Evolutionary conservation across 2,888 invertebrate species (phyloP), one percentile per base, ranked within the genome.

Genomic region (Pomacea canaliculata): DNA sequence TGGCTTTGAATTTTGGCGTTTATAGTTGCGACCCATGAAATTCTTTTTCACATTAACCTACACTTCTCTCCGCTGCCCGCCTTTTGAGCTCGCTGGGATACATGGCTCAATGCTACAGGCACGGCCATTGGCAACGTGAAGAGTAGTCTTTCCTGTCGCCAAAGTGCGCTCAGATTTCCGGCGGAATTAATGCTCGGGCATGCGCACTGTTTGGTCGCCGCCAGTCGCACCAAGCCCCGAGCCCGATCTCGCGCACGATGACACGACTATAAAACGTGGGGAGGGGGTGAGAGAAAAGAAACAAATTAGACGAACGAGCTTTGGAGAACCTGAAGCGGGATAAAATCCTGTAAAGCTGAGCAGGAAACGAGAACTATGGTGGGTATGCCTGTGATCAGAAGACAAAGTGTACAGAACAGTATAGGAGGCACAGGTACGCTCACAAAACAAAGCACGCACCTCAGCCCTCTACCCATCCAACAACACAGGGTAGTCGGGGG

Each of bases 121-220:
- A 23, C n/a, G 27, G 5, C n/a, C 63, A 27, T 12, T 12, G 63
- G 63, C 27, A 63, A n/a, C 2, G n/a, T 63, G 27, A n/a, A 19
- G 27, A 27, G 63, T n/a, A 63, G 23, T 12, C 27, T 63, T 19
- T 27, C n/a, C n/a, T 10, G 63, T 27, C 27, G 63, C n/a, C 63
- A 63, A 0, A 23, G 23, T 63, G 27, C 63, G 63, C 8, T 63
- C 63, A 63, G 63, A 27, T 63, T 63, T 63, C 63, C 19, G 18
- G 10, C 23, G 23, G 63, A 63, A 63, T 63, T 63, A 63, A 63
- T 63, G 63, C 63, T 16, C 63, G 63, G 63, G n/a, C 63, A 63
- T 12, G 27, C 10, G 10, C 18, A 63, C 27, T 63, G 63, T 12
- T 19, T 63, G 63, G n/a, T 63, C 23, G 63, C 63, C 10, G 63